Evolutionary conservation across 2,113 vertebrate species (phyloP), one percentile per base, ranked within the genome.

Genomic region (Anguilla japonica): DNA sequence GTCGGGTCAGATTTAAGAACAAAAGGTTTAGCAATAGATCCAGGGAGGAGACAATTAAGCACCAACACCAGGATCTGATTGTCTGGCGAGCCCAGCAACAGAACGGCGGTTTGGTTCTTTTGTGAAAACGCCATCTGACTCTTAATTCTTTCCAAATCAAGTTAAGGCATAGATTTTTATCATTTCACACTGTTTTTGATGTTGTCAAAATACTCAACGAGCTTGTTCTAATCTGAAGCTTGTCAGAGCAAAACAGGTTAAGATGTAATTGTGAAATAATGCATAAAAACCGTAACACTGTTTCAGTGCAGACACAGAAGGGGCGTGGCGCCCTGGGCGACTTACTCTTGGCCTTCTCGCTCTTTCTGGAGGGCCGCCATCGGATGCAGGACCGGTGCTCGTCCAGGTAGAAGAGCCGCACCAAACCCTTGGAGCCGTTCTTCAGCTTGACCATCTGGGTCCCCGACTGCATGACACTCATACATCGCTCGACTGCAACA

Each of bases 361-460:
- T 99, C 93, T 99, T 99, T 78, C 98, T 95, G 84, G 98, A 99
- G 0, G 98, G 98, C 88, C 96, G 97, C 98, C 98, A 99, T 89
- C 98, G 96, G 89, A 99, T 97, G 91, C 98, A 98, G 81, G 96
- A 98, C 57, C 98, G 96, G 92, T 99, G 98, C 82, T 99, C 98
- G 88, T 99, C 98, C 96, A 99, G 96, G 96, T 98, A 99, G 92
- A 99, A 99, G 90, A 99, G 98, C 0, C 98, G 97, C 67, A 99
- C 96, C 0, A 99, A 95, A 6, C 97, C 98, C 93, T 99, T 99
- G 92, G 95, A 96, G n/a, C 97, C 98, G 26, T 96, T 97, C 94
- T 99, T 99, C 92, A 99, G 94, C 90, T 99, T 99, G 89, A 99
- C 97, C 98, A 99, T 99, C 95, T 99, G 98, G n/a, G 98, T 99